Evolutionary conservation across 2,113 vertebrate species (phyloP), one percentile per base, ranked within the genome.

Genomic region (Tachycineta bicolor): DNA sequence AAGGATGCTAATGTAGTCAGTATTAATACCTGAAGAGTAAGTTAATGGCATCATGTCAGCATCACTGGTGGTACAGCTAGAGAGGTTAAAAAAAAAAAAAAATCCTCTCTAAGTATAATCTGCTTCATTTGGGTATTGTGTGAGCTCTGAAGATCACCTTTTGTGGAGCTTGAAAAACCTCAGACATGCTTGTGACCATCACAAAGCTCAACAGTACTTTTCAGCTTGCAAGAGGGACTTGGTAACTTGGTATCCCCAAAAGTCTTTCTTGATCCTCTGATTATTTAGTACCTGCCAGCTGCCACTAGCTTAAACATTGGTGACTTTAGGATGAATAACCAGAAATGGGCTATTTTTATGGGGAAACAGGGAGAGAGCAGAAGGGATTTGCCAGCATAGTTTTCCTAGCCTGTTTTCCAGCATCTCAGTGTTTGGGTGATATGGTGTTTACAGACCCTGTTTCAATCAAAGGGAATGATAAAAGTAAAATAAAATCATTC

Each of bases 401-500:
- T n/a, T 80, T 81, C 47, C 41, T 76, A 63, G 83, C 34, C 23
- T 80, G 14, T 55, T 89, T 89, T 84, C 65, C 31, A 77, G 81
- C 59, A 59, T 24, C 33, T 83, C 78, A 33, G 56, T 9, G 3
- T 73, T 91, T 73, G 58, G 64, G 24, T 94, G 26, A 49, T 37
- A 41, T 9, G 44, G n/a, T 73, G 74, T 92, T 97, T 91, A 83
- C 55, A 73, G 46, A 69, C 43, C 39, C 18, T 46, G 14, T 64
- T 93, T 91, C 77, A 76, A 63, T 52, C 49, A 79, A 69, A 74
- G 46, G 28, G 47, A 88, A 91, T 28, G 34, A 88, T 62, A 76
- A 96, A 95, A 89, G 29, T 46, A 90, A 88, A 94, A 94, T 26
- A 76, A 94, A 94, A 74, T 14, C 33, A 71, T 83, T 83, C 50